Percentiles rank a stretch among this genome's conserved stretches.
Conservation (phyloP, 2,113 vertebrate species). For the Collichthys lucidus region DNA sequence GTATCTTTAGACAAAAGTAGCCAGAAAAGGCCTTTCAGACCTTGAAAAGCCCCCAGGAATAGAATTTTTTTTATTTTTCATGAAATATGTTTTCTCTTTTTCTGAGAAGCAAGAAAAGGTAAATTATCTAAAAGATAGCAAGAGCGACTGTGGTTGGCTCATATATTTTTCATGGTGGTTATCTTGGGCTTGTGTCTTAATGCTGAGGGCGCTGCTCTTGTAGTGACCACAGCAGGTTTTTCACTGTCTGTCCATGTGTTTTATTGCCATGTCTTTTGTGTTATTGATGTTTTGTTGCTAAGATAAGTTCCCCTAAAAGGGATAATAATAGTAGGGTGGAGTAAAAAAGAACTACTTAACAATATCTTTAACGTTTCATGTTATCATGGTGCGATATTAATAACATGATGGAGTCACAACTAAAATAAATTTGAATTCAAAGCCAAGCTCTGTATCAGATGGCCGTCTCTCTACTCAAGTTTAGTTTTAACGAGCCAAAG, state of each 20-base stretch:
- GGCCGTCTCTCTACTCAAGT: not conserved
- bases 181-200: not conserved
- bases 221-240: constrained; percentile 14
- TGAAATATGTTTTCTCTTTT: constrained; percentile 46
- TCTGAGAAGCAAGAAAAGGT: constrained; percentile 29
- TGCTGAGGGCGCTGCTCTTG: not conserved
- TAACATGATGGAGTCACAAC: not conserved
- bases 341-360: not conserved
- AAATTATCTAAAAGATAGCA: constrained; percentile 33
- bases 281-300: constrained; percentile 18
- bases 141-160: not conserved
- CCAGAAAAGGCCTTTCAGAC: constrained; percentile 45
- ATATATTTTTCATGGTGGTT: constrained; percentile 17
- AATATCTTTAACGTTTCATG: not conserved
- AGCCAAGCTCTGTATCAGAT: not conserved
- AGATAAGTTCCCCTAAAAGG: constrained; percentile 7
- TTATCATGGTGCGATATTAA: not conserved
- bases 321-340: not conserved
- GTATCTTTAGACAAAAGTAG: constrained; percentile 62
- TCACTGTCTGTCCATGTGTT: not conserved
- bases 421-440: not conserved
- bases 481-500: not conserved
- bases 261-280: not conserved
- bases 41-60: constrained; percentile 49
- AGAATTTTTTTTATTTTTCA: constrained; percentile 60